phyloP scores from a whole-genome alignment of 1,140 invertebrate genomes.

The Drosophila pachea region DNA sequence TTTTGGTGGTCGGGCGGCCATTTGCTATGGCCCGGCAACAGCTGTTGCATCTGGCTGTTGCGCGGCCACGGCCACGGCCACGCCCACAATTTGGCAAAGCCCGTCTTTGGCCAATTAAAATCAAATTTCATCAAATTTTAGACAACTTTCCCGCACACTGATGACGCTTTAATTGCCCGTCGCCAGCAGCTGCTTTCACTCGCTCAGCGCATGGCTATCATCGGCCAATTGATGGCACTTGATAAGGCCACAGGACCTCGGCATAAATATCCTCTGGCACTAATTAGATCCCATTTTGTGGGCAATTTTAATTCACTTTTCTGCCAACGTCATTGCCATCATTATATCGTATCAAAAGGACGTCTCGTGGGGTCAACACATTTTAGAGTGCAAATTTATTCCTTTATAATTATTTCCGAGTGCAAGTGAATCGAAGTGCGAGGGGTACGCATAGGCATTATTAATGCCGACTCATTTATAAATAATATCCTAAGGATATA shows the following conservation, averaged over 20 bases:
- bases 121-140: conserved; percentile 65
- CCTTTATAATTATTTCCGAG: conserved; percentile 1
- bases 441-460: background rate
- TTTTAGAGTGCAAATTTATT: conserved; percentile 15
- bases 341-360: too few species aligned
- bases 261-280: conserved; percentile 50
- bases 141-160: conserved; percentile 54
- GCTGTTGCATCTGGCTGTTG: conserved; percentile 28
- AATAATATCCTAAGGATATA: too few species aligned
- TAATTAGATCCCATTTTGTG: conserved; percentile 66
- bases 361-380: background rate
- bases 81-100: conserved; percentile 47
- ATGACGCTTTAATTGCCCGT: conserved; percentile 70
- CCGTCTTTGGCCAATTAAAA: conserved; percentile 69
- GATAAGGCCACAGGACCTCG: conserved; percentile 47
- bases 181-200: conserved; percentile 64
- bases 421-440: background rate
- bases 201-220: conserved; percentile 40
- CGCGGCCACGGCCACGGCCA: conserved; percentile 6
- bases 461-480: too few species aligned
- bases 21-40: conserved; percentile 46
- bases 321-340: conserved; percentile 48
- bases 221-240: conserved; percentile 47
- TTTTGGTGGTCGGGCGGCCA: conserved; percentile 58
- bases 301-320: conserved; percentile 24